Evolutionary conservation across 2,797 vertebrate species (phyloP).

Genomic region (Champsocephalus gunnari): DNA sequence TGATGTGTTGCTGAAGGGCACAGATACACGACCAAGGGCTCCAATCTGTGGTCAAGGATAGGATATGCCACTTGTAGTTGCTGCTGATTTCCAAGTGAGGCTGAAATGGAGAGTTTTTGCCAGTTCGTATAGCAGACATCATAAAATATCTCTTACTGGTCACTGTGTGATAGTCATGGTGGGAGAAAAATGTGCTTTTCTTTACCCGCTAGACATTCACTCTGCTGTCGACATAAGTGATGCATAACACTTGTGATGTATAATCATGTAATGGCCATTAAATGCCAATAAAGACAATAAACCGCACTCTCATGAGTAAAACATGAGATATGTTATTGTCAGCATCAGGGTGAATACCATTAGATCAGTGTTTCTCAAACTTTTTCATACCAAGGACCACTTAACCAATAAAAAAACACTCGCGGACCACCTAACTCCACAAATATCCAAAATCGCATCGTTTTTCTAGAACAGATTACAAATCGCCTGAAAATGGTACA

Average conservation of each 20-base stretch:
- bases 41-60: slow-evolving; percentile 27
- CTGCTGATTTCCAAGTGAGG: slow-evolving; percentile 29
- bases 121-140: background rate
- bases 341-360: background rate
- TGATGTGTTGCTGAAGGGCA: slow-evolving; percentile 39
- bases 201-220: background rate
- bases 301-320: slow-evolving; percentile 16
- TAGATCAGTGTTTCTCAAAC: no score
- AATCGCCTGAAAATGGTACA: no score
- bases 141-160: slow-evolving; percentile 2
- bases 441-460: no score
- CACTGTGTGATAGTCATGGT: slow-evolving; percentile 2
- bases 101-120: slow-evolving; percentile 13
- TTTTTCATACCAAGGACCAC: no score
- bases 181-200: slow-evolving; percentile 7
- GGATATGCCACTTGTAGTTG: slow-evolving; percentile 10
- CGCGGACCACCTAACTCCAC: no score
- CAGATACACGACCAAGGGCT: slow-evolving; percentile 26
- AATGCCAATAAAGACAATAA: slow-evolving; percentile 24
- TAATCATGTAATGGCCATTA: slow-evolving; percentile 36
- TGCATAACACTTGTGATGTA: slow-evolving; percentile 7
- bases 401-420: no score
- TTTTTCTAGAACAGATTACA: no score
- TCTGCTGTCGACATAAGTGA: background rate
- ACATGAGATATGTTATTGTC: slow-evolving; percentile 9